A percentile compares a stretch with the other conserved stretches of the same genome.
Conservation (phyloP, 2,888 invertebrate genomes). For the Drosophila emarginata region DNA sequence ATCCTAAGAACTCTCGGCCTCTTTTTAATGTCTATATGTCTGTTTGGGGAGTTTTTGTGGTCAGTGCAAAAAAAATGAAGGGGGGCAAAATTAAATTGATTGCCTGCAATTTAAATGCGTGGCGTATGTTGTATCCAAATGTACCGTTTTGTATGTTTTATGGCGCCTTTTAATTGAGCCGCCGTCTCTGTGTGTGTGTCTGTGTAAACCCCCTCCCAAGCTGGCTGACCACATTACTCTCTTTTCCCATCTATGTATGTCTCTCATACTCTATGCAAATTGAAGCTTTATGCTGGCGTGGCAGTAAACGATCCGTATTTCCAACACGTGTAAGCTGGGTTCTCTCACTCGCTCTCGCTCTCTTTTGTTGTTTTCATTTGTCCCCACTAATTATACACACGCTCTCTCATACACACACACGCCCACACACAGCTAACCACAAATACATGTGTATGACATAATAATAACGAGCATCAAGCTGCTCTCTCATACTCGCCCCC, state of each 20-base stretch:
- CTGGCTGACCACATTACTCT: constrained; percentile 15
- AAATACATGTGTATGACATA: constrained; percentile 65
- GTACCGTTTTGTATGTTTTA: constrained; percentile 56
- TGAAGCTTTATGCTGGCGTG: constrained; percentile 46
- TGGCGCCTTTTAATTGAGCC: constrained; percentile 60
- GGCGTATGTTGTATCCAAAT: constrained; percentile 34
- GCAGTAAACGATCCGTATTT: constrained; percentile 62
- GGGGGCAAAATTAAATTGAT: constrained; percentile 58
- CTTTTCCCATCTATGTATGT: too few species aligned
- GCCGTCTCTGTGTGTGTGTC: neutral
- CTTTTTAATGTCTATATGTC: constrained; percentile 18
- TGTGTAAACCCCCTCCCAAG: neutral
- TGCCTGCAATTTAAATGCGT: constrained; percentile 69
- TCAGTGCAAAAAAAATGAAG: constrained; percentile 6
- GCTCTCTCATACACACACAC: constrained; percentile 1
- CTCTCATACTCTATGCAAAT: constrained; percentile 30
- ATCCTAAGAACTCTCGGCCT: neutral
- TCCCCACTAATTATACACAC: constrained; percentile 15
- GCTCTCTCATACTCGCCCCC: constrained; percentile 6
- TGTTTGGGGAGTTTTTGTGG: constrained; percentile 27
- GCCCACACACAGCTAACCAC: constrained; percentile 6
- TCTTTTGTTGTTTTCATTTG: constrained; percentile 7
- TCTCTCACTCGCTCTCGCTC: neutral
- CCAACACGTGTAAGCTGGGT: constrained; percentile 38
- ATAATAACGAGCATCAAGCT: constrained; percentile 54